These are phyloP conservation scores for Hirudinaria manillensis DNA, from an alignment of 2,888 invertebrate species.

Conservation along the genomic window DNA sequence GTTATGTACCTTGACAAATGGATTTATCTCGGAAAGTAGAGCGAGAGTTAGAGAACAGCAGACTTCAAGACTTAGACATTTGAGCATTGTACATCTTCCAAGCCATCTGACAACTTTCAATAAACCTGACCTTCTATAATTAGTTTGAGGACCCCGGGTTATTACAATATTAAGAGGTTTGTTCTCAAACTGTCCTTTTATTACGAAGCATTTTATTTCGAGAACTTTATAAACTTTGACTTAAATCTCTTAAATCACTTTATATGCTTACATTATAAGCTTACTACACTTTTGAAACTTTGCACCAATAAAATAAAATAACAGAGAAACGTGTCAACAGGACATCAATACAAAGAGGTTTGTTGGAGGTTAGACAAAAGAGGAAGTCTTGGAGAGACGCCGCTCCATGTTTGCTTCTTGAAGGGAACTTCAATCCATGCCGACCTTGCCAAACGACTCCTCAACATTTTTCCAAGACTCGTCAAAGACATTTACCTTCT, in stretches of 20 bases:
- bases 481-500: conserved; percentile 91
- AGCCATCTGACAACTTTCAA: no score
- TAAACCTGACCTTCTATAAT: no score
- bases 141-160: no score
- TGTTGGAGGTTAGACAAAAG: conserved; percentile 87
- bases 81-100: no score
- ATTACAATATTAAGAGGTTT: no score
- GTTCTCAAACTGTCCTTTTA: not conserved
- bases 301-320: conserved; percentile 30
- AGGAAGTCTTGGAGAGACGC: conserved; percentile 91
- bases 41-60: no score
- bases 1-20: no score
- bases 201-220: no score
- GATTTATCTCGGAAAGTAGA: no score
- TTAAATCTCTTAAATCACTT: not conserved
- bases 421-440: conserved; percentile 85
- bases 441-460: conserved; percentile 82
- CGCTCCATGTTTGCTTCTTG: conserved; percentile 83
- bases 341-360: conserved; percentile 64
- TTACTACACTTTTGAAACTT: not conserved
- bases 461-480: conserved; percentile 86
- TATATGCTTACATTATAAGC: no score
- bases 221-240: not conserved
- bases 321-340: conserved; percentile 23
- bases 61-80: no score